phyloP scores from a whole-genome alignment of 2,888 invertebrate species.

The Drosophila tanythrix region DNA sequence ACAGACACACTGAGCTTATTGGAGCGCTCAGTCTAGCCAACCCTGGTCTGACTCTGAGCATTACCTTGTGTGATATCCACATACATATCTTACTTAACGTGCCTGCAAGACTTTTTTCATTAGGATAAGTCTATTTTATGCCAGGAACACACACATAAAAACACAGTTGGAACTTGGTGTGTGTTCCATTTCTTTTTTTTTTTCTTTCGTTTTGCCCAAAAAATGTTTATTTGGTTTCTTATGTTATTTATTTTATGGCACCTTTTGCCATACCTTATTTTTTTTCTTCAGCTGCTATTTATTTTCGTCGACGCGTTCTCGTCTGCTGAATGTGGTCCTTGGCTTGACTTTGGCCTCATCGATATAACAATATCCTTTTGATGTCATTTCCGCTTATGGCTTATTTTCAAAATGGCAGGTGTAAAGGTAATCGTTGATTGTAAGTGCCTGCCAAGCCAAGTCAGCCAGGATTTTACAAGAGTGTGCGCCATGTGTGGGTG shows the following conservation, averaged over 20 bases:
- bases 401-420: conserved; percentile 80
- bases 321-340: conserved; percentile 38
- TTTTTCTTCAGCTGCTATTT: conserved; percentile 53
- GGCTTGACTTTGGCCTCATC: conserved; percentile 62
- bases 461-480: conserved; percentile 64
- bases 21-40: conserved; percentile 12
- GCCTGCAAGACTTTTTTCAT: conserved; percentile 78
- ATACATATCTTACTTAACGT: conserved; percentile 78
- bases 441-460: conserved; percentile 71
- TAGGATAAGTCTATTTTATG: conserved; percentile 80
- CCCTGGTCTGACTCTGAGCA: conserved; percentile 5
- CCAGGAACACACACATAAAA: conserved; percentile 41
- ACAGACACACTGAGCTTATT: neutral
- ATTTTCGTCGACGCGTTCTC: conserved; percentile 27
- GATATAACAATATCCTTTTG: conserved; percentile 79
- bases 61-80: conserved; percentile 64
- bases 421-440: conserved; percentile 80
- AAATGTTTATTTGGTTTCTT: conserved; percentile 78
- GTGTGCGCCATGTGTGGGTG: conserved; percentile 20
- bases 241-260: conserved; percentile 80
- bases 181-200: conserved; percentile 1
- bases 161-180: conserved; percentile 39
- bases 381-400: conserved; percentile 80
- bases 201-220: conserved; percentile 43
- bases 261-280: conserved; percentile 77